Percentiles rank a stretch among this genome's conserved stretches.
phyloP scores from a whole-genome alignment of 2,113 vertebrate species.

The Albula glossodonta region DNA sequence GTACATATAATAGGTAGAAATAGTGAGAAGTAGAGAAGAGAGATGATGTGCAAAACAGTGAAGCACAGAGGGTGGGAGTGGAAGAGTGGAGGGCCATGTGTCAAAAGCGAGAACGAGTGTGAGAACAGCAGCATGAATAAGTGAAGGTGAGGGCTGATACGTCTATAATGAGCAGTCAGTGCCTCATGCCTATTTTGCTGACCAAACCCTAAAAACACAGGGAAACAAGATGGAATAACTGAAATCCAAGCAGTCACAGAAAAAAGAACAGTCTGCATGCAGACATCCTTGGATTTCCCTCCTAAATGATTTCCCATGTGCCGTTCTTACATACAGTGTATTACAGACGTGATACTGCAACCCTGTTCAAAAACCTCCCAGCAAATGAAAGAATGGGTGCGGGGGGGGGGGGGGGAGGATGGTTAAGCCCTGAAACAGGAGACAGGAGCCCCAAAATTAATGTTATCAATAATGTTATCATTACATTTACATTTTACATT shows the following conservation, averaged over 20 bases:
- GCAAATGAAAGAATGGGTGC: no score
- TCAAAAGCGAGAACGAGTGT: not conserved
- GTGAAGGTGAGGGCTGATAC: not conserved
- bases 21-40: not conserved
- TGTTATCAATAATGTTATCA: no score
- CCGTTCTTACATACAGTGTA: no score
- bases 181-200: not conserved
- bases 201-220: not conserved
- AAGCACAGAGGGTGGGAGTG: constrained; percentile 15
- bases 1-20: no score
- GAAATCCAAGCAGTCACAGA: not conserved
- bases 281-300: not conserved
- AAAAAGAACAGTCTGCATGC: not conserved
- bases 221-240: not conserved
- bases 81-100: constrained; percentile 28
- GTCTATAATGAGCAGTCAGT: not conserved
- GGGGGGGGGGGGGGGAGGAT: no score
- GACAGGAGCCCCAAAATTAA: no score
- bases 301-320: no score
- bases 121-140: not conserved
- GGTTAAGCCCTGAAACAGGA: no score
- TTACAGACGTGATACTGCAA: no score
- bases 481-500: no score
- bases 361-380: no score
- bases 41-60: constrained; percentile 5